These are phyloP conservation scores for Callyntrura guangdongensis DNA, from an alignment of 2,888 invertebrate species.

Conservation along the genomic window DNA sequence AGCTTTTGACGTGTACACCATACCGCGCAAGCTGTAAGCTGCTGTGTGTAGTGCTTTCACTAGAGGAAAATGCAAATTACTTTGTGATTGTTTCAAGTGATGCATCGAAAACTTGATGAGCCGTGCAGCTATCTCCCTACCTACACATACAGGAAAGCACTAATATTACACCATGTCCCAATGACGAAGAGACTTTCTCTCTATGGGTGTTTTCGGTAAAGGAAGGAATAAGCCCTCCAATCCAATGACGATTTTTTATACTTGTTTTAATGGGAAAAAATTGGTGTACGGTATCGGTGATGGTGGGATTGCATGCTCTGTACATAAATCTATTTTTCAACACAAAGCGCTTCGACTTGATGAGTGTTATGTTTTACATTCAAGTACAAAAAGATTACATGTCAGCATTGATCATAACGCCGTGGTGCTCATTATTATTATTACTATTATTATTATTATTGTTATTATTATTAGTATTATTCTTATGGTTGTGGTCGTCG, in stretches of 20 bases:
- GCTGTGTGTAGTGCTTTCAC: conserved; percentile 30
- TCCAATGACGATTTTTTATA: neutral
- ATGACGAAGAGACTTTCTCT: neutral
- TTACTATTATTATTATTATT: neutral
- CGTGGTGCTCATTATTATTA: conserved; percentile 13
- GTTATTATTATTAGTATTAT: conserved; percentile 1
- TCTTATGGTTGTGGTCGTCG: neutral
- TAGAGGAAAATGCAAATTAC: conserved; percentile 69
- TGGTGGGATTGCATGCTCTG: conserved; percentile 26
- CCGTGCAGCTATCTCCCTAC: conserved; percentile 55
- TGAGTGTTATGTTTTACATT: conserved; percentile 1
- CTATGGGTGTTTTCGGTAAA: too few relatives aligned
- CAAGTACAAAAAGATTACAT: conserved; percentile 25
- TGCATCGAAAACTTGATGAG: conserved; percentile 71
- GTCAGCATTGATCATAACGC: conserved; percentile 65
- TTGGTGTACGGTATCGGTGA: neutral
- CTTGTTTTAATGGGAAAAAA: conserved; percentile 4
- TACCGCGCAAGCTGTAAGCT: neutral
- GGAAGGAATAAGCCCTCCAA: conserved; percentile 8
- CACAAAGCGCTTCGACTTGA: conserved; percentile 15
- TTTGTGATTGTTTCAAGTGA: conserved; percentile 73
- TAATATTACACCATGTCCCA: conserved; percentile 28
- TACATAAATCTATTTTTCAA: conserved; percentile 24
- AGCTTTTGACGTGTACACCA: conserved; percentile 13
- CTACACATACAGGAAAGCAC: conserved; percentile 33